Evolutionary conservation across 2,888 invertebrate genomes (phyloP), one percentile per base, ranked within the genome.

Genomic region (Ormyrus nitidulus): DNA sequence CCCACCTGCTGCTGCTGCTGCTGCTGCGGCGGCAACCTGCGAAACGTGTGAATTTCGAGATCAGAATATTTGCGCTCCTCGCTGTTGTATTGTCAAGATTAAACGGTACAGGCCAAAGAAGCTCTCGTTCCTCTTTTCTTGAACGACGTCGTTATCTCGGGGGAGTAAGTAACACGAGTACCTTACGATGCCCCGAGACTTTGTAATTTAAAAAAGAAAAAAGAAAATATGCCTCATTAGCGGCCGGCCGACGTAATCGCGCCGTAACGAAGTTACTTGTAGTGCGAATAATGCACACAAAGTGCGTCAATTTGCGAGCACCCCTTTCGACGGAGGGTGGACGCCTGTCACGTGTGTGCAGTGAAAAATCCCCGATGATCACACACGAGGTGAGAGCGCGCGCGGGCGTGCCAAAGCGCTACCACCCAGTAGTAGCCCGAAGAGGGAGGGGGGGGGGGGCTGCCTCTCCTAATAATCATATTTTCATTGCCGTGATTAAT

Each of bases 11-110:
- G 77, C 70, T 77, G 78, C 89, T 92, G 93, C 88, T 34, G 34
- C 34, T 92, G 92, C 85, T 92, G 92, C 80, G 92, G 90, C 72
- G 92, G 92, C 86, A 92, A 87, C 87, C 92, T 92, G 91, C 66
- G 92, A 92, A 77, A 13, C 44, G 59, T 1, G 44, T 6, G 2
- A 10, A 51, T 19, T 19, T 6, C 6, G 10, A 53, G 53, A 34
- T 34, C 4, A 34, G 34, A 34, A 4, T 4, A 4, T 4, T 34
- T 34, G 0, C 4, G 34, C 3, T 34, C 4, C 34, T 34, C 4
- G 4, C 34, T 3, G 34, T 0, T 34, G 34, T 4, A 4, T 34
- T 0, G 34, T 2, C 34, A 3, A 34, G 1, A 34, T 34, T 34
- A 2, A 34, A 34, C 2, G 34, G 34, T 19, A 19, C 11, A 0